These are phyloP conservation scores for Sylvicola fuscatus DNA, from an alignment of 2,888 invertebrate species.

Conservation along the genomic window DNA sequence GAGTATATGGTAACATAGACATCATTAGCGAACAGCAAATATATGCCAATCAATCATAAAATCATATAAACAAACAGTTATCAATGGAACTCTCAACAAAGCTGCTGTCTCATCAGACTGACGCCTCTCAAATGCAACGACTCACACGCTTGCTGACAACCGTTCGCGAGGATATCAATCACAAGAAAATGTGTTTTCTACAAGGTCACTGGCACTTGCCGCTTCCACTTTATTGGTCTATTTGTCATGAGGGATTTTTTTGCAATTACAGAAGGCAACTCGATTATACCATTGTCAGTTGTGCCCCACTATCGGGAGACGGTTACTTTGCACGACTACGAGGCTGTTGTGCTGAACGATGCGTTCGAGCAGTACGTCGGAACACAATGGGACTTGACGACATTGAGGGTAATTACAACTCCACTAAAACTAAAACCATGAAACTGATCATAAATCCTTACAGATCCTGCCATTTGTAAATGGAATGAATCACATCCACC, in stretches of 20 bases:
- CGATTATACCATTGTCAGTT: conserved; percentile 55
- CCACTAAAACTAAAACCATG: neutral
- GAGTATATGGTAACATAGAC: conserved; percentile 58
- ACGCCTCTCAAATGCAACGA: conserved; percentile 33
- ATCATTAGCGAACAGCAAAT: too few relatives aligned
- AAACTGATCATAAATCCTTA: neutral
- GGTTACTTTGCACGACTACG: conserved; percentile 49
- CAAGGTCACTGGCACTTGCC: conserved; percentile 27
- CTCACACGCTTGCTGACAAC: conserved; percentile 38
- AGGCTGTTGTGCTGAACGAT: conserved; percentile 61
- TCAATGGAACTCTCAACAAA: conserved; percentile 51
- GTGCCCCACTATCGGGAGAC: conserved; percentile 50
- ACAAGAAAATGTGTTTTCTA: conserved; percentile 44
- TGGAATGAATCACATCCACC: conserved; percentile 60
- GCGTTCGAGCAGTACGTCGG: conserved; percentile 39
- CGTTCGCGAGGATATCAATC: conserved; percentile 49
- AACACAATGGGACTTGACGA: conserved; percentile 65
- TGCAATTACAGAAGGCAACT: conserved; percentile 38
- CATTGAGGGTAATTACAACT: conserved; percentile 64
- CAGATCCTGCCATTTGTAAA: conserved; percentile 59
- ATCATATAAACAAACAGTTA: conserved; percentile 24
- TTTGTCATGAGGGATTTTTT: conserved; percentile 2
- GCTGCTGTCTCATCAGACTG: conserved; percentile 44
- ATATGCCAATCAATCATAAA: too few relatives aligned
- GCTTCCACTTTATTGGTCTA: neutral